Evolutionary conservation across 2,113 vertebrate species (phyloP), one percentile per base, ranked within the genome.

Genomic region (Motacilla alba): DNA sequence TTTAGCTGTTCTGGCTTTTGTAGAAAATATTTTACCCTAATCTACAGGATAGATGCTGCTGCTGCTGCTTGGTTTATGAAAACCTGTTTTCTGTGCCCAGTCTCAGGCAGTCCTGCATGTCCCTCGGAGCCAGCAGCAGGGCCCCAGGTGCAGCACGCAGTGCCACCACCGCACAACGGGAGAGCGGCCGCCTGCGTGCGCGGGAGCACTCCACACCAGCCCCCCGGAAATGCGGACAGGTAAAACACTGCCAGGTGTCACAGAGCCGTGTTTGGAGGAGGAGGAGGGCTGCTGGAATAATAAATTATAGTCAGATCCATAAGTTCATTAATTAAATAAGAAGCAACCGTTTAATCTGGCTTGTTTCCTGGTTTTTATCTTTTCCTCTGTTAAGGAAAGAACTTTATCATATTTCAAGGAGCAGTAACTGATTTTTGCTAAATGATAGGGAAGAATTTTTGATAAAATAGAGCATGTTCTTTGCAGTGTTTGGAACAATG

Each of bases 201-300:
- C 8, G 56, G 83, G 62, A 69, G 74, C n/a, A 70, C 87, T 53
- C 77, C 96, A 37, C 86, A 97, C 24, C 96, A 97, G 30, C 90
- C 96, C 82, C 72, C 97, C 22, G 15, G 59, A 9, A 93, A 91
- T 11, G 28, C 94, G 75, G 98, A 98, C 83, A 98, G 98, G 99
- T 99, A 78, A 97, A 81, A 22, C 64, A 21, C 0, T 23, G 20
- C 23, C 3, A 6, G 27, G 13, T 22, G 4, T 6, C n/a, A 2
- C 31, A 44, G 37, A 11, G 33, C 17, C 5, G 1, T 66, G 39
- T 4, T 35, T 13, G 33, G 31, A 73, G 39, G 11, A 74, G 44
- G 15, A 7, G 17, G 17, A 44, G 50, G 10, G 30, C 49, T 93
- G 15, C 52, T 49, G 15, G 37, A 22, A 22, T 19, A 17, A 50